phyloP scores from a whole-genome alignment of 2,113 vertebrate species.

The Vidua macroura region DNA sequence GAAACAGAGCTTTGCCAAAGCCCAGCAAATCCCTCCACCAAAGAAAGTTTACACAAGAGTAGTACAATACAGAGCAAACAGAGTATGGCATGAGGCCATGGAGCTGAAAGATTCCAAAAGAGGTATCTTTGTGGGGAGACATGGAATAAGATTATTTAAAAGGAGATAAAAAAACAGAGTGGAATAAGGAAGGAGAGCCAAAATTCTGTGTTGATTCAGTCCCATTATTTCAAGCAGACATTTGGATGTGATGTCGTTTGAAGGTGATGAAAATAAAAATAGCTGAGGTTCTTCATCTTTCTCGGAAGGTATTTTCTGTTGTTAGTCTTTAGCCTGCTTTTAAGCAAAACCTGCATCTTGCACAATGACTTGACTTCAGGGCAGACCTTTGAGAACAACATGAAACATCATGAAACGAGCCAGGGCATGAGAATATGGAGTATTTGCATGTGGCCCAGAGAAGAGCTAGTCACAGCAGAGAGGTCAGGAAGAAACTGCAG shows the following conservation, averaged over 20 bases:
- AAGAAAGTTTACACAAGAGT: not conserved
- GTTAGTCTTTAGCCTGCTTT: not conserved
- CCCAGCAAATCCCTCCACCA: not conserved
- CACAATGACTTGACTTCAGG: not conserved
- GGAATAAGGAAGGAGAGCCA: not conserved
- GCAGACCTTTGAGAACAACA: not conserved
- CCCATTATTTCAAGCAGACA: not conserved
- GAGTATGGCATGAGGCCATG: not conserved
- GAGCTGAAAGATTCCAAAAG: not conserved
- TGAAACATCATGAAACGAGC: not conserved
- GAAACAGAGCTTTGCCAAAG: constrained; percentile 12
- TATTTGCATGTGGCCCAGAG: not conserved
- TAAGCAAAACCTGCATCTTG: not conserved
- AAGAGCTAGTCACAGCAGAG: not conserved
- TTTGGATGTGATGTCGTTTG: not conserved
- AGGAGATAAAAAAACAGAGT: not conserved
- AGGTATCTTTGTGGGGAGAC: not conserved
- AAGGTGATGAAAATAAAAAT: constrained; percentile 16
- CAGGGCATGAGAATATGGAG: not conserved
- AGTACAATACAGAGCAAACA: constrained; percentile 1
- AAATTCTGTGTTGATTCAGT: not conserved
- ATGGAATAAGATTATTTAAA: not conserved
- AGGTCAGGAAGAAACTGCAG: not conserved
- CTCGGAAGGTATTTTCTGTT: not conserved
- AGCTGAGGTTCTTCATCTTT: not conserved